A percentile compares a stretch with the other conserved stretches of the same genome.
phyloP scores from a whole-genome alignment of 2,888 invertebrate genomes.

The Zootermopsis nevadensis region DNA sequence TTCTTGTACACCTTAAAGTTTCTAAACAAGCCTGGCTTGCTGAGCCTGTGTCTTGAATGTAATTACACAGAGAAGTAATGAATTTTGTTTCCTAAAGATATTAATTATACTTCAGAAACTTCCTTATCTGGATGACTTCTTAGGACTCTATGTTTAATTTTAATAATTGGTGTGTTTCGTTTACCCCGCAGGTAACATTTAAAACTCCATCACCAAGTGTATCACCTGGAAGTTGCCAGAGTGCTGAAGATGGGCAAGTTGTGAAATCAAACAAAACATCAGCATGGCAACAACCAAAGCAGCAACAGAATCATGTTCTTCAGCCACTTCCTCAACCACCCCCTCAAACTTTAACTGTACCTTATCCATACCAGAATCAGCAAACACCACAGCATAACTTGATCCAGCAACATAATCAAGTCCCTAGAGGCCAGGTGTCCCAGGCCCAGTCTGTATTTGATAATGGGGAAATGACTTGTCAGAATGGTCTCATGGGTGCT shows the following conservation, averaged over 20 bases:
- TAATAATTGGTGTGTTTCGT: not conserved
- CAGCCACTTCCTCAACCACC: not conserved
- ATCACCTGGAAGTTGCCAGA: constrained; percentile 49
- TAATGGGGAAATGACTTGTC: not conserved
- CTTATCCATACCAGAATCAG: constrained; percentile 41
- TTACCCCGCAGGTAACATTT: constrained; percentile 67
- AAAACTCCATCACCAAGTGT: constrained; percentile 63
- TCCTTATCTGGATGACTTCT: no score
- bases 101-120: no score
- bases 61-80: no score
- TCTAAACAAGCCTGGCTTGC: no score
- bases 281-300: constrained; percentile 43
- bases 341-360: not conserved
- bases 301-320: constrained; percentile 24
- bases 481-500: not conserved
- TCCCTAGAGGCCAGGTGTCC: constrained; percentile 1
- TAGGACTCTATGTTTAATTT: no score
- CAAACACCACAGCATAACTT: constrained; percentile 31
- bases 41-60: no score
- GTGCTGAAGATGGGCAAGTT: constrained; percentile 27
- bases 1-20: no score
- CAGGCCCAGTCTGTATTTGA: constrained; percentile 6
- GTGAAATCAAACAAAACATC: constrained; percentile 38
- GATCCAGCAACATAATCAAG: constrained; percentile 39
- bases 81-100: no score